These are phyloP conservation scores for Morone saxatilis DNA, from an alignment of 2,113 vertebrate genomes.

Conservation along the genomic window DNA sequence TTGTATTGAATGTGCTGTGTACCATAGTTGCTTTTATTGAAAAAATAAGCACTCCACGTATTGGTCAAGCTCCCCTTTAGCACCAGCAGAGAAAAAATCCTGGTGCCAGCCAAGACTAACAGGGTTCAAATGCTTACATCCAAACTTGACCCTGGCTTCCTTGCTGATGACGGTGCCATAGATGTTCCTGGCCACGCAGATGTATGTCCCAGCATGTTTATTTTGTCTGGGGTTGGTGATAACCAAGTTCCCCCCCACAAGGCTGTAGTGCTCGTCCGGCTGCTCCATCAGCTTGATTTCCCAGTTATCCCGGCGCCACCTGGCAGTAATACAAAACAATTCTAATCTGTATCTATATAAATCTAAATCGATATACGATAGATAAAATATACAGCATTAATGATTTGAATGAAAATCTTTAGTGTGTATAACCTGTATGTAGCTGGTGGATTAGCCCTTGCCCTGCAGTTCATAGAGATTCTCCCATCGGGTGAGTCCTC, in stretches of 20 bases:
- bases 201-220: slow-evolving; percentile 92
- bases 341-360: too few species aligned
- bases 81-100: too few species aligned
- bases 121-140: slow-evolving; percentile 87
- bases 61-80: too few species aligned
- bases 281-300: slow-evolving; percentile 93
- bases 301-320: slow-evolving; percentile 96
- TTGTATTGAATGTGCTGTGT: too few species aligned
- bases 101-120: too few species aligned
- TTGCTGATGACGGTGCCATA: slow-evolving; percentile 95
- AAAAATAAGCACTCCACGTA: too few species aligned
- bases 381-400: too few species aligned
- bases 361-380: not conserved
- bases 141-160: slow-evolving; percentile 93
- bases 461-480: slow-evolving; percentile 97
- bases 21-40: too few species aligned
- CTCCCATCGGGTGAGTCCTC: slow-evolving; percentile 95
- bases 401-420: not conserved
- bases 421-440: slow-evolving; percentile 89
- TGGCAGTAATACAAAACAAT: slow-evolving; percentile 51
- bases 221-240: slow-evolving; percentile 94
- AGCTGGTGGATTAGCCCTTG: slow-evolving; percentile 91
- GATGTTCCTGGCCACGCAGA: slow-evolving; percentile 92
- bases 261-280: slow-evolving; percentile 91
- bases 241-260: slow-evolving; percentile 95